Base-by-base conservation (phyloP, 2,113 vertebrate genomes). In the Ploceus nigricollis region DNA sequence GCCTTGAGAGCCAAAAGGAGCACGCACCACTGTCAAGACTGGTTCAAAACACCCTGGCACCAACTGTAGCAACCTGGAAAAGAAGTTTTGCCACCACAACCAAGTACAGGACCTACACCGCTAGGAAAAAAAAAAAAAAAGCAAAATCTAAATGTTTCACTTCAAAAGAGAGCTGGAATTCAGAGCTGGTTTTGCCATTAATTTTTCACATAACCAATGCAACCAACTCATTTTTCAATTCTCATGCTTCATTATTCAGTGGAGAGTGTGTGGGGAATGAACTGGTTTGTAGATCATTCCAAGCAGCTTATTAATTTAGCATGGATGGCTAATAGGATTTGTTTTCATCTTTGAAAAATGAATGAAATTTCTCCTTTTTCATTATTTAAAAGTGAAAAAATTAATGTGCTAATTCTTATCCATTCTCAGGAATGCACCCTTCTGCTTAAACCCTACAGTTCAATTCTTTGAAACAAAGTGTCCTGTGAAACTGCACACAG, bases 301-400 rank as follows among this genome's bases (percentile, higher is more conserved):
- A 91, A 97, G 78, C 39, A 93, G 88, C 91, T 94, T 96, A 96
- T 89, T 98, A 97, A 97, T 97, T 97, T 96, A 89, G 86, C 73
- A 82, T 47, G 87, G 89, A 84, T 94, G 82, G 94, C 76, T 97
- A 97, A 97, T 92, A 89, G 64, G 93, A 92, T 95, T 97, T 97
- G 91, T 97, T 97, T 98, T 96, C 95, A 91, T 96, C 81, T 88
- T 89, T 93, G 93, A 95, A 96, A 97, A 97, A 96, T 87, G 80
- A 89, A 95, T 80, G 71, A 96, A 94, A 77, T 50, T n/a, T 68
- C 64, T 89, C 65, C 77, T 93, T 94, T 96, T 95, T 91, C 82
- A 48, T 77, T 93, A 95, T 93, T 97, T 73, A 91, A 95, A 91
- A 86, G n/a, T n/a, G 40, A 89, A 37, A 81, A 90, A 91, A 94